Evolutionary conservation across 2,113 vertebrate species (phyloP).

Genomic region (Nibea coibor): DNA sequence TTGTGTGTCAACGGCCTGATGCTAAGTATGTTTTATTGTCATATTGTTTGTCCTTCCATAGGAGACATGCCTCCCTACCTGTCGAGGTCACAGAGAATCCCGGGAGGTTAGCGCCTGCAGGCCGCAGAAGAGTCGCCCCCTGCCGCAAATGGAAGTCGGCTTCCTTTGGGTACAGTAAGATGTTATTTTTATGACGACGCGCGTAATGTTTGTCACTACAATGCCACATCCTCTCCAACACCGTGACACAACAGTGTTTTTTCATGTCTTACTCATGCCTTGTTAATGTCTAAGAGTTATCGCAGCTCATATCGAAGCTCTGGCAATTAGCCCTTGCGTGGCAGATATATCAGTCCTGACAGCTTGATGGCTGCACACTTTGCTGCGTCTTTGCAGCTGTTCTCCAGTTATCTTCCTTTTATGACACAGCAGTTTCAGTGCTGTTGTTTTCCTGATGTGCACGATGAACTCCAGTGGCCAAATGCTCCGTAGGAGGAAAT

Average conservation of each 20-base stretch:
- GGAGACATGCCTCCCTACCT: slow-evolving; percentile 82
- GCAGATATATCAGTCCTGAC: slow-evolving; percentile 27
- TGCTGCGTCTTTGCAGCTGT: slow-evolving; percentile 52
- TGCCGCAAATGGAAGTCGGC: slow-evolving; percentile 82
- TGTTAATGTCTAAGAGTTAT: slow-evolving; percentile 36
- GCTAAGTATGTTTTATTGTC: slow-evolving; percentile 9
- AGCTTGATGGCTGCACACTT: slow-evolving; percentile 51
- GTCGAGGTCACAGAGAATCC: slow-evolving; percentile 64
- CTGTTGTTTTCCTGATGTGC: slow-evolving; percentile 34
- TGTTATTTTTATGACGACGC: slow-evolving; percentile 9
- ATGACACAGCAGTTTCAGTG: slow-evolving; percentile 55
- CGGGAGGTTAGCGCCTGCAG: slow-evolving; percentile 58
- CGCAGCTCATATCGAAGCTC: not conserved
- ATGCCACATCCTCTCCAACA: not conserved
- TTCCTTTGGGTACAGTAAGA: slow-evolving; percentile 83
- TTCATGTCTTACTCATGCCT: slow-evolving; percentile 15
- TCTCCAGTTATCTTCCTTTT: slow-evolving; percentile 36
- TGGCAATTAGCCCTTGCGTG: slow-evolving; percentile 44
- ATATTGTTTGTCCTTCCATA: slow-evolving; percentile 49
- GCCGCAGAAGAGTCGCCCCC: slow-evolving; percentile 73
- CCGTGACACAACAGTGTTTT: not conserved
- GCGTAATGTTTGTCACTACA: slow-evolving; percentile 11
- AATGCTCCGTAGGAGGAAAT: slow-evolving; percentile 44
- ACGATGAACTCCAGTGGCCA: slow-evolving; percentile 15
- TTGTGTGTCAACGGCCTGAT: slow-evolving; percentile 10